Evolutionary conservation across 2,113 vertebrate species (phyloP).

Genomic region (Callaeas wilsoni): DNA sequence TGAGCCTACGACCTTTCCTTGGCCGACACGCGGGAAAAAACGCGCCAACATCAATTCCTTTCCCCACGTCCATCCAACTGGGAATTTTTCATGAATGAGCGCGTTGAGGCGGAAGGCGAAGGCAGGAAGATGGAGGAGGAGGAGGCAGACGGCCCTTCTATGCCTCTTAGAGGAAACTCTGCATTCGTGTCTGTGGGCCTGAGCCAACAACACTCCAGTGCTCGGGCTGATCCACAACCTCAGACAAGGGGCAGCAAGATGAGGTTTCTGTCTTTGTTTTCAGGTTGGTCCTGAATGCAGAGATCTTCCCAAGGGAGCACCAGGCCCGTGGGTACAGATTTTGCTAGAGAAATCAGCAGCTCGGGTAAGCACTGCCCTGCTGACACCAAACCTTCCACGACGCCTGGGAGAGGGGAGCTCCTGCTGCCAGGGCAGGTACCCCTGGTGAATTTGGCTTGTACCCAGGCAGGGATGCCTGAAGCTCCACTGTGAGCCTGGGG

Average conservation of each 20-base stretch:
- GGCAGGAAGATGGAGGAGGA: neutral
- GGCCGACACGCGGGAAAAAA: neutral
- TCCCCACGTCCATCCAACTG: neutral
- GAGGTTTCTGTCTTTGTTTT: neutral
- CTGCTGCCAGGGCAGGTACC: neutral
- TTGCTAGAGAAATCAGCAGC: neutral
- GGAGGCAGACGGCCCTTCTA: neutral
- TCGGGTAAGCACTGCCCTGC: neutral
- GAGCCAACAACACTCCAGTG: neutral
- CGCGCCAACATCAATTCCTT: neutral
- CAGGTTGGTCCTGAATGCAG: neutral
- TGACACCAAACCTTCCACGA: neutral
- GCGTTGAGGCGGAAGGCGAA: neutral
- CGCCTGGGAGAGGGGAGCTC: neutral
- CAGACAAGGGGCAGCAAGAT: rapidly evolving
- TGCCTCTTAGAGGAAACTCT: neutral
- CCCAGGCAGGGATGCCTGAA: neutral
- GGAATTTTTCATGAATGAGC: conserved; percentile 47
- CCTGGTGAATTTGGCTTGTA: neutral
- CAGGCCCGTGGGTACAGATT: neutral
- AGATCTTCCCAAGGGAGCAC: neutral
- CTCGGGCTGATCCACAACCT: neutral
- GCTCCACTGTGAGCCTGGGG: neutral
- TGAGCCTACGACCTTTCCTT: neutral
- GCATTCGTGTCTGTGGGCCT: neutral